Base-by-base conservation (phyloP, 2,888 invertebrate genomes). In the Sinopyrophorus schimmeli region DNA sequence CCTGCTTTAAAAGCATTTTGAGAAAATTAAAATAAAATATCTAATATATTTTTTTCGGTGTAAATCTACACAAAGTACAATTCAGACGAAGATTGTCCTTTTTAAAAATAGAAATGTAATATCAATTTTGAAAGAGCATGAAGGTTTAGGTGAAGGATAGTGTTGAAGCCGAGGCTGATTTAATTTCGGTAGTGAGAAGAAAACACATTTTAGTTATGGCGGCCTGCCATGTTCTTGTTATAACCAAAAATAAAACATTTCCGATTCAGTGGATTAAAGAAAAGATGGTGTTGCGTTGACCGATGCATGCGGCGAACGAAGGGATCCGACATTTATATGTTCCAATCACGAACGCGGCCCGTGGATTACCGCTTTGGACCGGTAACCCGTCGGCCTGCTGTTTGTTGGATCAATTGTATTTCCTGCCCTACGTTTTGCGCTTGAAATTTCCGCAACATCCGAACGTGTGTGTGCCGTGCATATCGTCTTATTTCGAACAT, bases 261-360 rank as follows among this genome's bases (percentile, higher is more conserved):
- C 53, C 42, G 43, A 35, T 43, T 31, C 23, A 35, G 15, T 5
- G 52, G 57, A 54, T 57, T 54, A 57, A 44, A 49, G 43, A 51
- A 55, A 55, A 52, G 54, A 52, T 38, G 46, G 28, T 38, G 46
- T 43, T 58, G 59, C 55, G 53, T 60, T 55, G 56, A 57, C 59
- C 59, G 58, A 64, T 59, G 59, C 59, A 62, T 57, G 57, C 57
- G 59, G 53, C 41, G 58, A 54, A 51, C 49, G 47, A 59, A 53
- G 54, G 60, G 55, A 60, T 61, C 59, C 55, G 59, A 64, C 62
- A 60, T 62, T 66, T 66, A 66, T 64, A 57, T 55, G 61, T 64
- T 64, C 64, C 64, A 66, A 64, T 66, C 66, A 66, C 66, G 64
- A 60, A 61, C 64, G 56, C 55, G 57, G 58, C 54, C 55, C 57